phyloP scores from a whole-genome alignment of 1,140 invertebrate species.

The Luehdorfia chinensis region DNA sequence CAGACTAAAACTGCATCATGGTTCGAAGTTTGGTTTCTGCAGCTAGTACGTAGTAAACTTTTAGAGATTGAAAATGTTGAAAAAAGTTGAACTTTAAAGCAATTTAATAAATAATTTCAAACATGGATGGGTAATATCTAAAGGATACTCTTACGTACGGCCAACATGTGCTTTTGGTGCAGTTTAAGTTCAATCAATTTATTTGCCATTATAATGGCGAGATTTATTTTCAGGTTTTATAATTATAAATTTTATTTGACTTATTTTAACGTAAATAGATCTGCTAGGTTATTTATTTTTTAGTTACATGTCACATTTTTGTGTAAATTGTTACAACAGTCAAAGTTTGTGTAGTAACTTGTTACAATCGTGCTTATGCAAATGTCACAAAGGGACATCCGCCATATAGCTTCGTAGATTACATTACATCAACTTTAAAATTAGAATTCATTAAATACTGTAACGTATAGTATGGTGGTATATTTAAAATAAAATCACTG shows the following conservation, averaged over 20 bases:
- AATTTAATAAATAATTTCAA: too few relatives aligned
- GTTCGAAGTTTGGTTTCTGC: too few relatives aligned
- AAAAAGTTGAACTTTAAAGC: too few relatives aligned
- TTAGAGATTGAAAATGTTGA: too few relatives aligned
- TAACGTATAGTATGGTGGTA: background rate
- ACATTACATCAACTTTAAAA: background rate
- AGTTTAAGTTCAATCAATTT: too few relatives aligned
- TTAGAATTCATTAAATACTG: background rate
- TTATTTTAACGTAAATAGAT: constrained; percentile 47
- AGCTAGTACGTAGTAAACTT: too few relatives aligned
- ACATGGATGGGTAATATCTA: too few relatives aligned
- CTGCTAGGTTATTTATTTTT: constrained; percentile 63
- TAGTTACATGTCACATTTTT: constrained; percentile 14
- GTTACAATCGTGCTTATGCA: constrained; percentile 23
- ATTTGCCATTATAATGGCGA: too few relatives aligned
- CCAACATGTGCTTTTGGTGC: too few relatives aligned
- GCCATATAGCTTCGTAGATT: constrained; percentile 1
- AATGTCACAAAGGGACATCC: constrained; percentile 34
- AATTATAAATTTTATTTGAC: constrained; percentile 7
- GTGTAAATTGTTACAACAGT: constrained; percentile 15
- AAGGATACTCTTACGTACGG: too few relatives aligned
- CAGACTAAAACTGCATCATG: too few relatives aligned
- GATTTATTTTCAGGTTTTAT: too few relatives aligned
- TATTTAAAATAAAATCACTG: background rate
- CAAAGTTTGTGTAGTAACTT: constrained; percentile 17